Conservation (phyloP, 2,113 vertebrate genomes). For the Mirounga angustirostris region DNA sequence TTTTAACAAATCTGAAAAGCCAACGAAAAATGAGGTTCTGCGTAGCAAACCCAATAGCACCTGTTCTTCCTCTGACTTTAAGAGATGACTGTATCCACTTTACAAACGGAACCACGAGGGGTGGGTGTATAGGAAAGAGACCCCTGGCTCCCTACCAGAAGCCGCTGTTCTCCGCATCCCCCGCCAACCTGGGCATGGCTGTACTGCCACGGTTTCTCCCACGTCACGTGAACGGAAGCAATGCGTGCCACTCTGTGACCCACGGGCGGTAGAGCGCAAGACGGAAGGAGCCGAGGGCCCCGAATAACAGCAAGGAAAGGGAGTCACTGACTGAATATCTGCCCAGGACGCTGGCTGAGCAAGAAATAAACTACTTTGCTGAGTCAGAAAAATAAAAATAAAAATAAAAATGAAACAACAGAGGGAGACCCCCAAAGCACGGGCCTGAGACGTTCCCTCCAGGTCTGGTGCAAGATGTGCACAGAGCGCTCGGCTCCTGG, state of each 20-base stretch:
- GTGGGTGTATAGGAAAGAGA: no score
- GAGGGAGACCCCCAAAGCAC: background rate
- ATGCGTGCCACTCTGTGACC: background rate
- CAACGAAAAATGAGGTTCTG: no score
- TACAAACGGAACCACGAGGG: background rate
- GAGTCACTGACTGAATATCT: no score
- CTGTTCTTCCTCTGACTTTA: background rate
- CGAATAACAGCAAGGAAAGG: no score
- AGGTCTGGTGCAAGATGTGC: background rate
- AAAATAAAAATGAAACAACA: background rate
- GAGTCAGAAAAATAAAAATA: background rate
- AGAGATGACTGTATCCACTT: fast-evolving
- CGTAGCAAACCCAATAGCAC: fast-evolving
- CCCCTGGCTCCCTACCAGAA: no score
- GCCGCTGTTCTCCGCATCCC: no score
- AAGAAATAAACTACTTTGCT: no score
- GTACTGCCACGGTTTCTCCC: no score
- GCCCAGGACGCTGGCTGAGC: no score
- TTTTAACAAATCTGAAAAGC: background rate
- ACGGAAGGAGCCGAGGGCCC: background rate
- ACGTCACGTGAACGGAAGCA: background rate
- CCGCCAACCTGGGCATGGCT: no score
- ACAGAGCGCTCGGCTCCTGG: no score
- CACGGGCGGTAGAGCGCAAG: no score
- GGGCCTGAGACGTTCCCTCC: background rate